Evolutionary conservation across 2,797 vertebrate genomes (phyloP).

Genomic region (Gymnodraco acuticeps): DNA sequence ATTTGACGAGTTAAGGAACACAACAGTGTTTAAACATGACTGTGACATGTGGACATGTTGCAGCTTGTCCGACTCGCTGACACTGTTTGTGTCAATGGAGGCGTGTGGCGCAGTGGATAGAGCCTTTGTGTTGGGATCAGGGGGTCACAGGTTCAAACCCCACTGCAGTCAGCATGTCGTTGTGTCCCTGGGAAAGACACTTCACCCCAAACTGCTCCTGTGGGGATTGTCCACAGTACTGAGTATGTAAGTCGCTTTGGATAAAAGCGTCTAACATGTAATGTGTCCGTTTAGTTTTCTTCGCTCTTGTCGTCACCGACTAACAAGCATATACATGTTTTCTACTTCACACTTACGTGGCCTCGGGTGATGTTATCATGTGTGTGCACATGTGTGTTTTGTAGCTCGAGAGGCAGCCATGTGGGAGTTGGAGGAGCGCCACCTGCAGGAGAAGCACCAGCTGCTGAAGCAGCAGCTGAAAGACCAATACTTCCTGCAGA

Average conservation of each 20-base stretch:
- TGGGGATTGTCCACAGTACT: no score
- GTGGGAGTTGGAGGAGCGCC: constrained; percentile 98
- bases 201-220: no score
- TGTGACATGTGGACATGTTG: constrained; percentile 12
- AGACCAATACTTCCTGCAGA: constrained; percentile 99
- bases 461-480: constrained; percentile 97
- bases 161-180: no score
- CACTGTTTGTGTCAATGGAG: not conserved
- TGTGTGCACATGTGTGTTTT: constrained; percentile 4
- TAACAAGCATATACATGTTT: constrained; percentile 25
- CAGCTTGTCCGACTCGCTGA: constrained; percentile 18
- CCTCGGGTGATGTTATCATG: not conserved
- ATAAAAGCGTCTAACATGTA: no score
- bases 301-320: not conserved
- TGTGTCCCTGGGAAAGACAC: no score
- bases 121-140: no score
- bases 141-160: no score
- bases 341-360: not conserved
- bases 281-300: constrained; percentile 19
- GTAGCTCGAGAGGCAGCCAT: constrained; percentile 96
- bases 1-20: not conserved
- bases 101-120: no score
- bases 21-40: not conserved
- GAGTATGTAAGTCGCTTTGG: no score
- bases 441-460: constrained; percentile 98